Percentiles rank a stretch among this genome's conserved stretches.
These are phyloP conservation scores for Alloplasta piceator DNA, from an alignment of 2,888 invertebrate species.

Conservation along the genomic window DNA sequence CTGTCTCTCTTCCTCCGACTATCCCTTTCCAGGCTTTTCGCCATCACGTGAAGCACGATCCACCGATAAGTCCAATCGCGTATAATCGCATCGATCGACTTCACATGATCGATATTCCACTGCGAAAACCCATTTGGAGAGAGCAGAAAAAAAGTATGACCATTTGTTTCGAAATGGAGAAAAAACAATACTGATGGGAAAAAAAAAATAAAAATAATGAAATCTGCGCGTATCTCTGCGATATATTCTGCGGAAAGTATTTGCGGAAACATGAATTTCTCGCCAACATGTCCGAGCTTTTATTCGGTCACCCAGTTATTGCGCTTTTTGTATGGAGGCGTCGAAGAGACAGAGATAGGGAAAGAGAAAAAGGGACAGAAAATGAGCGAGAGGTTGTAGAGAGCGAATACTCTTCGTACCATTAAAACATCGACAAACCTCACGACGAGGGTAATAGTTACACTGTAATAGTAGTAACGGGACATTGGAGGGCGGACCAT, in stretches of 20 bases:
- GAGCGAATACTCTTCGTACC: conserved; percentile 37
- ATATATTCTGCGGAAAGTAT: conserved; percentile 2
- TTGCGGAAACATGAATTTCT: conserved; percentile 7
- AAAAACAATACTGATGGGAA: conserved; percentile 20
- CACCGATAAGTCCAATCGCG: conserved; percentile 35
- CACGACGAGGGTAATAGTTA: conserved; percentile 55
- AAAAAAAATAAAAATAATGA: conserved; percentile 15
- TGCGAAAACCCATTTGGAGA: conserved; percentile 11
- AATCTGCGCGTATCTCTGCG: conserved; percentile 14
- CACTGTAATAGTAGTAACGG: conserved; percentile 31
- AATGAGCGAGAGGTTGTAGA: background rate
- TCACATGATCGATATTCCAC: conserved; percentile 5
- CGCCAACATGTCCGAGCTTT: conserved; percentile 15
- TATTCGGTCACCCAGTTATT: conserved; percentile 41
- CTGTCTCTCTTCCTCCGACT: background rate
- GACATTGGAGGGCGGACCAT: background rate
- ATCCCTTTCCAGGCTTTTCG: background rate
- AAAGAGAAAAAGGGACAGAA: background rate
- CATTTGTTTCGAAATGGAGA: background rate
- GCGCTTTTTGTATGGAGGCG: conserved; percentile 10
- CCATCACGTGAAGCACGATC: conserved; percentile 31
- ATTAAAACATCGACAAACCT: conserved; percentile 64
- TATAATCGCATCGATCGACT: conserved; percentile 24
- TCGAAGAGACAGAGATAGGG: background rate
- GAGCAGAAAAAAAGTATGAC: background rate